A percentile compares a stretch with the other conserved stretches of the same genome.
These are phyloP conservation scores for Sinella curviseta DNA, from an alignment of 1,140 invertebrate species.

Conservation along the genomic window DNA sequence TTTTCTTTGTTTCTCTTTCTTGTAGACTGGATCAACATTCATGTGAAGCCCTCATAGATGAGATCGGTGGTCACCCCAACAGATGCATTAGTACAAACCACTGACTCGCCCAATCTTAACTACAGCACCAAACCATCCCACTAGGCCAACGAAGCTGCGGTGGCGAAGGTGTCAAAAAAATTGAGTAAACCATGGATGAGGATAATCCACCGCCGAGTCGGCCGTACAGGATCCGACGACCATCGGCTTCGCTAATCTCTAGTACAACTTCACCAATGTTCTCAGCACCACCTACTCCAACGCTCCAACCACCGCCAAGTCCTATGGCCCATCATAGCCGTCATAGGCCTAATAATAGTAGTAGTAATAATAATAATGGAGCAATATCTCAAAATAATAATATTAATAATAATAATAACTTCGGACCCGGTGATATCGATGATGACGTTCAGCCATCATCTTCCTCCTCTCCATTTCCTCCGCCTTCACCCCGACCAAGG, in stretches of 20 bases:
- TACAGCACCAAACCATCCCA: neutral
- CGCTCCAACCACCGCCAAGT: conserved; percentile 9
- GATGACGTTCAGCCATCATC: conserved; percentile 45
- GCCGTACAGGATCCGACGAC: conserved; percentile 39
- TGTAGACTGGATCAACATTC: too few relatives aligned
- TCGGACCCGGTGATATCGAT: conserved; percentile 36
- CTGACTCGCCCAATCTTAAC: neutral
- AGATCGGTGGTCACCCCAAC: too few relatives aligned
- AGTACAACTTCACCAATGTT: conserved; percentile 46
- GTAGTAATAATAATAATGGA: conserved; percentile 20
- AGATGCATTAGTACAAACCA: conserved; percentile 12
- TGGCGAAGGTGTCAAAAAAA: too few relatives aligned
- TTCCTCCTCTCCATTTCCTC: conserved; percentile 36
- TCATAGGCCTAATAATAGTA: neutral
- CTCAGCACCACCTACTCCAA: conserved; percentile 20
- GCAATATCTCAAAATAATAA: neutral
- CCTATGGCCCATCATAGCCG: conserved; percentile 19
- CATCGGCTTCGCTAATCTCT: conserved; percentile 44
- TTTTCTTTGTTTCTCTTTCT: too few relatives aligned
- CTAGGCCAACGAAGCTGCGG: too few relatives aligned
- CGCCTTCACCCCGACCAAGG: conserved; percentile 28
- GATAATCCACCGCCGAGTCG: conserved; percentile 35
- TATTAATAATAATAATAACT: conserved; percentile 10
- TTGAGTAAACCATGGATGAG: conserved; percentile 43
- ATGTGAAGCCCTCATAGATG: too few relatives aligned